Conservation (phyloP, 2,888 invertebrate genomes). For the Cyrtodaria siliqua region DNA sequence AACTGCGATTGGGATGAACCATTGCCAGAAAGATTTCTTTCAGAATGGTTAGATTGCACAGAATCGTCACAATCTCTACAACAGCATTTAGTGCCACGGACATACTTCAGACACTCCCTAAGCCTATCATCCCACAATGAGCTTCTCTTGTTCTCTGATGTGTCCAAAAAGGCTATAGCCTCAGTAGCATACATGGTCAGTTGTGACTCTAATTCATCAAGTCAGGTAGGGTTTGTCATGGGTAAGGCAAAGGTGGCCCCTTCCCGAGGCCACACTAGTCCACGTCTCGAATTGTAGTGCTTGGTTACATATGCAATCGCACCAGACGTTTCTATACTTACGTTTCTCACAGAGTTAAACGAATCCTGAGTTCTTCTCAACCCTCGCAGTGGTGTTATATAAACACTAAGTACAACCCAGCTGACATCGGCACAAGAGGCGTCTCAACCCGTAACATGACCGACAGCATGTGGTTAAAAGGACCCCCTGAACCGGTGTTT, state of each 20-base stretch:
- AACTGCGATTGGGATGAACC: neutral
- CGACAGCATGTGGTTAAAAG: too few species aligned
- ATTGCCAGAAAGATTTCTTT: conserved; percentile 11
- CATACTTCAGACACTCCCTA: neutral
- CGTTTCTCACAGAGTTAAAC: neutral
- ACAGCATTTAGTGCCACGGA: neutral
- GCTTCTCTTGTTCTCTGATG: conserved; percentile 42
- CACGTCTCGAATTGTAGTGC: neutral
- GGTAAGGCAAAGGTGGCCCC: conserved; percentile 50
- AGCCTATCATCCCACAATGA: neutral
- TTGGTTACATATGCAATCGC: neutral
- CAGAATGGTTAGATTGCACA: neutral
- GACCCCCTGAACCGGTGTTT: conserved; percentile 2
- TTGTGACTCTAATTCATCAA: neutral
- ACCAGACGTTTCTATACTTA: neutral
- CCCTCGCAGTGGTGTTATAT: neutral
- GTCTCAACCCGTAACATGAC: neutral
- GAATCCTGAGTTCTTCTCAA: neutral
- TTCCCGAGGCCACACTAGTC: conserved; percentile 2
- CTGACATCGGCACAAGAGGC: neutral
- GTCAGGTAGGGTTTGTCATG: conserved; percentile 20
- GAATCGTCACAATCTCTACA: neutral
- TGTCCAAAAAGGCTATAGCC: conserved; percentile 20
- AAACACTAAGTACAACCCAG: neutral
- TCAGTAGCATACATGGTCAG: conserved; percentile 27